Evolutionary conservation across 1,140 invertebrate species (phyloP), one percentile per base, ranked within the genome.

Genomic region (Rhynchophorus ferrugineus): DNA sequence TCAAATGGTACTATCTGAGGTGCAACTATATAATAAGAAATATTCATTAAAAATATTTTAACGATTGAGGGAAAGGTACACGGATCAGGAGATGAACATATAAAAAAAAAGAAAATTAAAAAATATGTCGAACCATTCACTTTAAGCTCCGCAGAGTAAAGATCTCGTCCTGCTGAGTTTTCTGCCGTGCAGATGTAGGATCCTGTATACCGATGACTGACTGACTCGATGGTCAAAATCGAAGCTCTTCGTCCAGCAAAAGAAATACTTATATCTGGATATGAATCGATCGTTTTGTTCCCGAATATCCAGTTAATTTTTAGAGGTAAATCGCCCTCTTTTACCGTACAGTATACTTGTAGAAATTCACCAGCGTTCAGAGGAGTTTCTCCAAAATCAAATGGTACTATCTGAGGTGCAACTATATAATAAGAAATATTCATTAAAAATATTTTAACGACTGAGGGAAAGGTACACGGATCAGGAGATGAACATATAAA

Each of bases 341-440:
- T 70, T 38, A 84, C 80, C 20, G 80, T 80, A 69, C 88, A 91
- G 5, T 78, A 78, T 18, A 89, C 71, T 16, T 81, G 82, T 3
- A 82, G 79, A 22, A 82, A 79, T 57, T 86, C 81, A 16, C 84
- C 85, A 58, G 83, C 79, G 59, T 83, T 78, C 7, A 83, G 60
- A 2, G 78, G 74, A 57, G 78, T 77, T 58, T 81, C 77, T 43
- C 78, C 79, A 58, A 82, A 81, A 58, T 75, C 72, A 62, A 85
- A 85, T 8, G n/a, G n/a, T n/a, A n/a, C n/a, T n/a, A n/a, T n/a
- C n/a, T n/a, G 44, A 9, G 46, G 39, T 44, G 43, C 3, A 44
- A 44, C 16, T 8, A 29, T 24, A 34, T 33, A 29, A n/a, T n/a
- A n/a, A n/a, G n/a, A n/a, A n/a, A n/a, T n/a, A n/a, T n/a, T n/a